phyloP scores from a whole-genome alignment of 2,113 vertebrate species.

The Protobothrops mucrosquamatus region DNA sequence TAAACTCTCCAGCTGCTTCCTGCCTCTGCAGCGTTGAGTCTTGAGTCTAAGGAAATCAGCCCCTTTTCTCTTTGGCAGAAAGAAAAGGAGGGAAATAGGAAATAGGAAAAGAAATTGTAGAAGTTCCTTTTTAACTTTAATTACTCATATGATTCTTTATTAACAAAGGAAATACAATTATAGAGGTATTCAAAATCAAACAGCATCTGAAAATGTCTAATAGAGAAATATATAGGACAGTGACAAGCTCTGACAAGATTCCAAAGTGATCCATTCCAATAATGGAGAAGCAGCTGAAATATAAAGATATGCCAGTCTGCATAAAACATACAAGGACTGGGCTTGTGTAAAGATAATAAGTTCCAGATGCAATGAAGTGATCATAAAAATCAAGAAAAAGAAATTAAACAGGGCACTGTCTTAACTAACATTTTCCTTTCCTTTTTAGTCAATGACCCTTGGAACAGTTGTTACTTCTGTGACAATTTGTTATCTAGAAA shows the following conservation, averaged over 20 bases:
- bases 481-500: neutral
- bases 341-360: neutral
- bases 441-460: neutral
- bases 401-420: neutral
- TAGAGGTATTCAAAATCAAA: neutral
- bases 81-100: neutral
- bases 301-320: neutral
- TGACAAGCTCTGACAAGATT: neutral
- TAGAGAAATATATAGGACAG: neutral
- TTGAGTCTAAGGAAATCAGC: neutral
- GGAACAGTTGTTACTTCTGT: neutral
- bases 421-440: neutral
- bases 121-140: neutral
- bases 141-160: neutral
- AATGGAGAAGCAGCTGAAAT: neutral
- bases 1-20: neutral
- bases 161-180: neutral
- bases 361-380: neutral
- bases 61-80: neutral
- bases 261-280: neutral
- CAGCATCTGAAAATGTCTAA: neutral
- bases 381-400: neutral
- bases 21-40: neutral
- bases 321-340: neutral
- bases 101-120: neutral